A percentile compares a stretch with the other conserved stretches of the same genome.
phyloP scores from a whole-genome alignment of 1,140 invertebrate species.

The Monochamus saltuarius region DNA sequence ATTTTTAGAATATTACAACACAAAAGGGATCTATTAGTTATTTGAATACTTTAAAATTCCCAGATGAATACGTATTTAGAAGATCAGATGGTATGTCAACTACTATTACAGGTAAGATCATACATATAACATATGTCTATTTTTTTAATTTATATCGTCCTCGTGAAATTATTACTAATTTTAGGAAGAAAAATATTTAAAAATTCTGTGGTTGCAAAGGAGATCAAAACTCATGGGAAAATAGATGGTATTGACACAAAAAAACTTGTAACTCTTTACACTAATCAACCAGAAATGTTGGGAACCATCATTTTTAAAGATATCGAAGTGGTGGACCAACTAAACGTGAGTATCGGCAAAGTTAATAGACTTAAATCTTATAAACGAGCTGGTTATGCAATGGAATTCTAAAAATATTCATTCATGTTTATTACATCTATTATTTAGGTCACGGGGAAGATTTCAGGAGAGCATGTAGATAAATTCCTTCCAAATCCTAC shows the following conservation, averaged over 20 bases:
- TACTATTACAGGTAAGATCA: too few species aligned
- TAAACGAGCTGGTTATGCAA: too few species aligned
- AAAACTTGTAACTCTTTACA: constrained; percentile 47
- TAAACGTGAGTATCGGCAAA: constrained; percentile 48
- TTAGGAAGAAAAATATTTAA: constrained; percentile 50
- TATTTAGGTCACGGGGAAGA: constrained; percentile 52
- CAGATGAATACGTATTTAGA: constrained; percentile 51
- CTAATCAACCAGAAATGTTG: constrained; percentile 44
- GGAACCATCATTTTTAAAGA: constrained; percentile 51
- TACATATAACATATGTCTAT: too few species aligned
- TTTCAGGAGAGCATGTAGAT: constrained; percentile 50
- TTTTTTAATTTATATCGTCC: too few species aligned
- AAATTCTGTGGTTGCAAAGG: constrained; percentile 25
- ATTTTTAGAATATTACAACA: constrained; percentile 48
- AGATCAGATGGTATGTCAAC: background rate
- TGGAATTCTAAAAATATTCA: constrained; percentile 8
- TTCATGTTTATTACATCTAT: background rate
- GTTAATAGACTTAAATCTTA: too few species aligned
- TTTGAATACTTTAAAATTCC: constrained; percentile 55
- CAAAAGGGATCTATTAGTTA: constrained; percentile 39
- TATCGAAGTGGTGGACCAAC: constrained; percentile 50
- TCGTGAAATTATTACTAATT: constrained; percentile 24
- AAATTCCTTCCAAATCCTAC: constrained; percentile 53
- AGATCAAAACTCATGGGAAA: constrained; percentile 38
- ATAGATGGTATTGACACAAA: constrained; percentile 48